phyloP scores from a whole-genome alignment of 2,888 invertebrate genomes.

The Desoria tigrina region DNA sequence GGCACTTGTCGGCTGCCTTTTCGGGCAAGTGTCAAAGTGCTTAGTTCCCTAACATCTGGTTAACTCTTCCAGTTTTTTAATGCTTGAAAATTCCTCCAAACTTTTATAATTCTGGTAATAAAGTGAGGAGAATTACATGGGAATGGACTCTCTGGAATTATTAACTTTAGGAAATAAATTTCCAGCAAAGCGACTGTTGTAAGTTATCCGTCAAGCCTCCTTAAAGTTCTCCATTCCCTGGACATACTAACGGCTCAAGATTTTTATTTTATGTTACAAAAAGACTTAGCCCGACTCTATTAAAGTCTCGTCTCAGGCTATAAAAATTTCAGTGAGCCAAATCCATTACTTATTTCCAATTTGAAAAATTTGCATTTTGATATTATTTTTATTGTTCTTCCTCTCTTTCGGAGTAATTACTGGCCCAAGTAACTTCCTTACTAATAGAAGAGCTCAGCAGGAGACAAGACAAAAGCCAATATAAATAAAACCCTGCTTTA shows the following conservation, averaged over 20 bases:
- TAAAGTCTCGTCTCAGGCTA: not conserved
- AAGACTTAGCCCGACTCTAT: not conserved
- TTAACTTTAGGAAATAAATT: too few species aligned
- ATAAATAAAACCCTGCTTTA: constrained; percentile 6
- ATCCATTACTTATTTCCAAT: constrained; percentile 9
- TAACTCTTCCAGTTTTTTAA: not conserved
- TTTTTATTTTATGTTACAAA: too few species aligned
- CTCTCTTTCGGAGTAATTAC: constrained; percentile 4
- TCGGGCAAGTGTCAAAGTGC: not conserved
- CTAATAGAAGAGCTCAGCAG: not conserved
- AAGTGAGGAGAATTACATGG: too few species aligned
- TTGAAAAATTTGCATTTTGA: constrained; percentile 10
- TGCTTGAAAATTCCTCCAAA: too few species aligned
- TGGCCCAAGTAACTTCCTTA: not conserved
- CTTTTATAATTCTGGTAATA: too few species aligned
- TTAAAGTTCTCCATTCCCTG: too few species aligned
- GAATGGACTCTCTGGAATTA: too few species aligned
- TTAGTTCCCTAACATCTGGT: not conserved
- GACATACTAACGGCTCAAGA: too few species aligned
- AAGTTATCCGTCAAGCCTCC: too few species aligned
- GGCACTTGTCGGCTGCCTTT: not conserved
- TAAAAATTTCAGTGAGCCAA: too few species aligned
- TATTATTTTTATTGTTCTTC: constrained; percentile 10
- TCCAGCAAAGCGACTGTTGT: too few species aligned
- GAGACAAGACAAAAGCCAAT: constrained; percentile 11